Evolutionary conservation across 1,140 invertebrate species (phyloP).

Genomic region (Sarcophaga peregrina): DNA sequence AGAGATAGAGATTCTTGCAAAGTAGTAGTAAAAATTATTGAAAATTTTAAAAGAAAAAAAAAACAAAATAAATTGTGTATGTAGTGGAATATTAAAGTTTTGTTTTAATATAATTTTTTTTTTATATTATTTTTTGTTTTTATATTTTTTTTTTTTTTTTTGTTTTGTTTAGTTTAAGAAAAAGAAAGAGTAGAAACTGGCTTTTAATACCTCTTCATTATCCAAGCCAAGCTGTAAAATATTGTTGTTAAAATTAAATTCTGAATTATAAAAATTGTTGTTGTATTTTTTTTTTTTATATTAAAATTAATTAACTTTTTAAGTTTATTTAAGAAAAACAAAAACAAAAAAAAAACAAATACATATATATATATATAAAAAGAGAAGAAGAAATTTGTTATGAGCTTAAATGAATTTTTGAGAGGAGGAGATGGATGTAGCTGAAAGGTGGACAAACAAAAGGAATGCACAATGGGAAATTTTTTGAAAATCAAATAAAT

Average conservation of each 20-base stretch:
- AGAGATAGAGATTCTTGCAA: slow-evolving; percentile 3
- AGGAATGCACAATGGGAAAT: not conserved
- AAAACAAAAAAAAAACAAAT: too few relatives aligned
- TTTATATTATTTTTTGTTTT: not conserved
- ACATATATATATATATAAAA: not conserved
- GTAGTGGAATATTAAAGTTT: slow-evolving; percentile 41
- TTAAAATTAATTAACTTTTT: slow-evolving; percentile 3
- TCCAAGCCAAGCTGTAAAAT: slow-evolving; percentile 83
- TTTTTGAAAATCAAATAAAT: not conserved
- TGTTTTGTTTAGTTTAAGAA: not conserved
- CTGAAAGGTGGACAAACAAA: not conserved
- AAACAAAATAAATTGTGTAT: slow-evolving; percentile 39
- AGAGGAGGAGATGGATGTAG: slow-evolving; percentile 10
- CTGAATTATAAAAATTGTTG: slow-evolving; percentile 43
- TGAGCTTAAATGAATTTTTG: not conserved
- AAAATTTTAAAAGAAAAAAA: slow-evolving; percentile 22
- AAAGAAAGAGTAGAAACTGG: slow-evolving; percentile 43
- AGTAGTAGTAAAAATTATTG: slow-evolving; percentile 40
- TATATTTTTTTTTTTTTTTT: not conserved
- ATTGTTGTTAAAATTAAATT: slow-evolving; percentile 49
- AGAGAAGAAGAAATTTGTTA: slow-evolving; percentile 32
- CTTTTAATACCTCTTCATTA: slow-evolving; percentile 82
- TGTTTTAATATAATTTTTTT: not conserved
- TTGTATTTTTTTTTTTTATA: not conserved
- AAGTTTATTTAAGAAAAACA: not conserved